A percentile compares a stretch with the other conserved stretches of the same genome.
Evolutionary conservation across 2,888 invertebrate species (phyloP).

Genomic region (Chloroclystis v-ata): DNA sequence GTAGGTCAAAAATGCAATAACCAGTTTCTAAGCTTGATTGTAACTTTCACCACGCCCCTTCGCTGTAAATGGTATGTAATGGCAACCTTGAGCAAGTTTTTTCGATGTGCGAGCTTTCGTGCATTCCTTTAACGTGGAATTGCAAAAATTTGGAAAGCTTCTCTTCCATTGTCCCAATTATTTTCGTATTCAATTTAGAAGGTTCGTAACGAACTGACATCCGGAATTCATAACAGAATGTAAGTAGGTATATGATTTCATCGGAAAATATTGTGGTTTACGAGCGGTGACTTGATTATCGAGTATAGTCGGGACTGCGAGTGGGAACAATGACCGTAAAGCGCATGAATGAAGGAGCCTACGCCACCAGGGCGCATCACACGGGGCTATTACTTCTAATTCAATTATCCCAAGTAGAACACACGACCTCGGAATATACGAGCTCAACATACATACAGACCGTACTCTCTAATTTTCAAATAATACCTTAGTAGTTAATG

Average conservation of each 20-base stretch:
- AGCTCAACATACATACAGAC: slow-evolving; percentile 35
- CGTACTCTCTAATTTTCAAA: slow-evolving; percentile 37
- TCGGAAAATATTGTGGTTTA: background rate
- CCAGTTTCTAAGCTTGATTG: slow-evolving; percentile 46
- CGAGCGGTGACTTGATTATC: slow-evolving; percentile 9
- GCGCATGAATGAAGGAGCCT: slow-evolving; percentile 41
- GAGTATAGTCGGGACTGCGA: background rate
- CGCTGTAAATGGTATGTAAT: slow-evolving; percentile 46
- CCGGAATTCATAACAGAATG: background rate
- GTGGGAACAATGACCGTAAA: slow-evolving; percentile 49
- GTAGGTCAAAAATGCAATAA: slow-evolving; percentile 41
- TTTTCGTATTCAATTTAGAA: too few relatives aligned
- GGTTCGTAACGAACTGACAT: background rate
- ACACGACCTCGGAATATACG: slow-evolving; percentile 37
- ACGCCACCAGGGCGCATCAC: slow-evolving; percentile 36
- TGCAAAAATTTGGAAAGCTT: background rate
- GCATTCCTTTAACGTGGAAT: slow-evolving; percentile 22
- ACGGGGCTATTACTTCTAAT: slow-evolving; percentile 68
- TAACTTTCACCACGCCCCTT: slow-evolving; percentile 56
- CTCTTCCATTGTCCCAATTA: too few relatives aligned
- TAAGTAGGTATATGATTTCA: background rate
- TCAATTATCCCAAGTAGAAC: slow-evolving; percentile 70
- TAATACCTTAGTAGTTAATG: slow-evolving; percentile 23
- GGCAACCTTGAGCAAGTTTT: slow-evolving; percentile 50
- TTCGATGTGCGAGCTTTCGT: slow-evolving; percentile 36